Percentiles rank a stretch among this genome's conserved stretches.
Conservation (phyloP, 2,113 vertebrate genomes). For the Chlamydotis undulata region DNA sequence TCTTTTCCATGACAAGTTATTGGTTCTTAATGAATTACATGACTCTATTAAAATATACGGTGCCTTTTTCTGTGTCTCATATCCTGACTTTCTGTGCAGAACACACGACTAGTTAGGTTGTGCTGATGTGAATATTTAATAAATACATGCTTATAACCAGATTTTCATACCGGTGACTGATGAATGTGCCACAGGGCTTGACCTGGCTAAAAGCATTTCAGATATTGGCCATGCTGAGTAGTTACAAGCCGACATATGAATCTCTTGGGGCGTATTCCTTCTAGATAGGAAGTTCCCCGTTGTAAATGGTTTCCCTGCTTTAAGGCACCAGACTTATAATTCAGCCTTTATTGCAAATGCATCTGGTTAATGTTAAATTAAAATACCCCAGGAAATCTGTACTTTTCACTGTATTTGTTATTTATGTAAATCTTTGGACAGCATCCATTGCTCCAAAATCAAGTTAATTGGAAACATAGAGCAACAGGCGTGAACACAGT, state of each 20-base stretch:
- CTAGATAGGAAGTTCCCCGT: neutral
- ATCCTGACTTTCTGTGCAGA: neutral
- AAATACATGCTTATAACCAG: neutral
- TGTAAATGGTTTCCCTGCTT: neutral
- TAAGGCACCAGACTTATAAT: constrained; percentile 22
- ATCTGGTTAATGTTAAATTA: constrained; percentile 18
- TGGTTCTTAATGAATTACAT: neutral
- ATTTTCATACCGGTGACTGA: neutral
- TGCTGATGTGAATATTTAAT: neutral
- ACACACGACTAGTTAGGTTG: neutral
- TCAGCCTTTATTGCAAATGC: neutral
- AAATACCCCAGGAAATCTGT: constrained; percentile 4
- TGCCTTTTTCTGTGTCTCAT: neutral
- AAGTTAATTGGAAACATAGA: constrained; percentile 36
- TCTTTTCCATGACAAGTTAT: neutral
- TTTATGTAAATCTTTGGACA: constrained; percentile 38
- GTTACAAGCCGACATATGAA: neutral
- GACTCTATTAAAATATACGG: neutral
- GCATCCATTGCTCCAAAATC: neutral
- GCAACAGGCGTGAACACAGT: neutral
- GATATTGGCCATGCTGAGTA: neutral
- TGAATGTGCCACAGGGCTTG: neutral
- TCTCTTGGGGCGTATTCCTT: neutral
- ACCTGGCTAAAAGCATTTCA: neutral
- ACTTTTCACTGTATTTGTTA: constrained; percentile 22